Evolutionary conservation across 2,113 vertebrate species (phyloP).

Genomic region (Serinus canaria): DNA sequence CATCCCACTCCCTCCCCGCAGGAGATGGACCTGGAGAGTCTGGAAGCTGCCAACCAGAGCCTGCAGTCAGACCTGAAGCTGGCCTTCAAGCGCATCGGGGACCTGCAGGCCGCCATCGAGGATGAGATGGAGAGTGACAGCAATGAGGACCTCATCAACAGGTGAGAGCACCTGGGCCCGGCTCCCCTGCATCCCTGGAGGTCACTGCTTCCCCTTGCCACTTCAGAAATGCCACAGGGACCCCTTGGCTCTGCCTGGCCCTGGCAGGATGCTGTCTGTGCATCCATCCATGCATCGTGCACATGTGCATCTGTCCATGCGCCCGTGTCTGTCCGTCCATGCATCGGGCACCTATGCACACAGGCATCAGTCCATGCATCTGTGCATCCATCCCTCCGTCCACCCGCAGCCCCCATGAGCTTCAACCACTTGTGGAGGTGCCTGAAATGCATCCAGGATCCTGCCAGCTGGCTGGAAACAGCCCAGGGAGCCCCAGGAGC

Average conservation of each 20-base stretch:
- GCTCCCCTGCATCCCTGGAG: neutral
- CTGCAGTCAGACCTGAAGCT: slow-evolving; percentile 94
- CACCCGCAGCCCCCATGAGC: neutral
- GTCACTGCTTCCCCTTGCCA: neutral
- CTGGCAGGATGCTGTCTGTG: neutral
- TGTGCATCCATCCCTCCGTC: neutral
- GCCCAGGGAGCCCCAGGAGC: neutral
- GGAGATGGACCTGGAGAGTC: slow-evolving; percentile 97
- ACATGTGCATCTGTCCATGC: neutral
- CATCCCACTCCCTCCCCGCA: neutral
- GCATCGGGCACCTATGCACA: neutral
- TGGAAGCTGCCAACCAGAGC: slow-evolving; percentile 97
- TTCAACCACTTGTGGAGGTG: neutral
- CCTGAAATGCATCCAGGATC: neutral
- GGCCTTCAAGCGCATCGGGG: slow-evolving; percentile 97
- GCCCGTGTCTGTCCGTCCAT: neutral
- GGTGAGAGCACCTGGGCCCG: slow-evolving; percentile 68
- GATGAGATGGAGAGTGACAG: slow-evolving; percentile 99
- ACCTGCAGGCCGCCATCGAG: slow-evolving; percentile 96
- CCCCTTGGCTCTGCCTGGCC: neutral
- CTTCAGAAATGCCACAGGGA: neutral
- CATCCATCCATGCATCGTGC: neutral
- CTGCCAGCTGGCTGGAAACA: neutral
- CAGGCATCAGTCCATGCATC: neutral
- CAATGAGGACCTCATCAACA: slow-evolving; percentile 97